phyloP scores from a whole-genome alignment of 2,113 vertebrate genomes.

The Vulpes vulpes region DNA sequence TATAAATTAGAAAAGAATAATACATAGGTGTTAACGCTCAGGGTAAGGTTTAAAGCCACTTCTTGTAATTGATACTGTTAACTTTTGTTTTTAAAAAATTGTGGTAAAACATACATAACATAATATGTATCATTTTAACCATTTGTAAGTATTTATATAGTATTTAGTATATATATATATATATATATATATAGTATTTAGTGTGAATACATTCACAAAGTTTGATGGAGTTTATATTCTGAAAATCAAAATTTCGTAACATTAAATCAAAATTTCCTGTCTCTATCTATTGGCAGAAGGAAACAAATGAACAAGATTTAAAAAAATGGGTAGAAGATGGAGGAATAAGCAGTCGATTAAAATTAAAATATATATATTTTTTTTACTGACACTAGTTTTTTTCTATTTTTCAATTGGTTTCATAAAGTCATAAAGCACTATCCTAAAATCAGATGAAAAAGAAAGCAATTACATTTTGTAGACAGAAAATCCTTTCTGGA shows the following conservation, averaged over 20 bases:
- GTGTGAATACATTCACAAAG: not conserved
- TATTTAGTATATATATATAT: too few relatives aligned
- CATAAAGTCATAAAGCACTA: slow-evolving; percentile 56
- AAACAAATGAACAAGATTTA: not conserved
- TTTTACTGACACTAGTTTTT: slow-evolving; percentile 28
- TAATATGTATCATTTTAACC: slow-evolving; percentile 5
- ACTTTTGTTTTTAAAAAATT: not conserved
- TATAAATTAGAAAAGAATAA: not conserved
- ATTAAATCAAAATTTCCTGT: slow-evolving; percentile 43
- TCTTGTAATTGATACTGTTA: not conserved
- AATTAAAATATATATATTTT: slow-evolving; percentile 9
- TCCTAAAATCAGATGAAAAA: slow-evolving; percentile 39
- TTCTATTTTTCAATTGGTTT: slow-evolving; percentile 55
- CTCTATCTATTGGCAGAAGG: not conserved
- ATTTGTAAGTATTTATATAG: not conserved
- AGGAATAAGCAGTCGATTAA: slow-evolving; percentile 52
- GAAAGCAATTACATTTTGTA: slow-evolving; percentile 66
- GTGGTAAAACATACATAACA: not conserved
- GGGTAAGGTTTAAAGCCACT: not conserved
- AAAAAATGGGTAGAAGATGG: not conserved
- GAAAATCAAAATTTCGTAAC: slow-evolving; percentile 14
- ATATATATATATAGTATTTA: not conserved
- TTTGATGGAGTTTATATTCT: slow-evolving; percentile 17
- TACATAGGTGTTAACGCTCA: not conserved
- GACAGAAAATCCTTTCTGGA: slow-evolving; percentile 59